These are phyloP conservation scores for Scartelaos histophorus DNA, from an alignment of 2,113 vertebrate genomes.

Conservation along the genomic window DNA sequence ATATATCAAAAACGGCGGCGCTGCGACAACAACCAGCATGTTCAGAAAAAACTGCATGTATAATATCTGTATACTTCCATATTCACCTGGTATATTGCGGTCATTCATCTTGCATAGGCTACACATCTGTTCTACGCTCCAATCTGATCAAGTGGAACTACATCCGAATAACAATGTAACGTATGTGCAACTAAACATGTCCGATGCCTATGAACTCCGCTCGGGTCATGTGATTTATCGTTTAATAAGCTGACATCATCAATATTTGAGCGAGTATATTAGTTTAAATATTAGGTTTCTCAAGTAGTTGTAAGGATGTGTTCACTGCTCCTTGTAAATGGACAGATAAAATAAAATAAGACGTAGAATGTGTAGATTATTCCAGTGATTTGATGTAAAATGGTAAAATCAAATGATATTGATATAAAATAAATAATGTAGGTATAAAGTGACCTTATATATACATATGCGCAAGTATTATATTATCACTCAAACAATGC, in stretches of 20 bases:
- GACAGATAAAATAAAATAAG: too few relatives aligned
- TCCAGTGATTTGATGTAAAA: too few relatives aligned
- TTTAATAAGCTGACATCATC: conserved; percentile 49
- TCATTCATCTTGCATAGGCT: conserved; percentile 30
- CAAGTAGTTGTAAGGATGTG: too few relatives aligned
- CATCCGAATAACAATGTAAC: conserved; percentile 9
- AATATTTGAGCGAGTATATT: conserved; percentile 52
- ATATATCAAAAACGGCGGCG: conserved; percentile 6
- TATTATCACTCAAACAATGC: too few relatives aligned
- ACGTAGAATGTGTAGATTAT: too few relatives aligned
- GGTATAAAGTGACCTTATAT: too few relatives aligned
- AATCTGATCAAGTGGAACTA: background rate
- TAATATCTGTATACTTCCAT: conserved; percentile 27
- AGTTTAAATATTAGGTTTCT: conserved; percentile 16
- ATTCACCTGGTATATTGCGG: conserved; percentile 41
- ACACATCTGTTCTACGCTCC: background rate
- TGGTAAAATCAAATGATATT: too few relatives aligned
- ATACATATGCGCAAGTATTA: too few relatives aligned
- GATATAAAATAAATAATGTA: too few relatives aligned
- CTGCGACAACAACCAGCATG: background rate
- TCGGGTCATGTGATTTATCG: conserved; percentile 44
- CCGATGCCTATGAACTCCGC: background rate
- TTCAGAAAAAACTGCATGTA: conserved; percentile 1
- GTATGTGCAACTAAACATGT: conserved; percentile 33
- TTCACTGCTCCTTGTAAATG: too few relatives aligned